A percentile compares a stretch with the other conserved stretches of the same genome.
Conservation (phyloP, 2,888 invertebrate species). For the Ornithoptera alexandrae region DNA sequence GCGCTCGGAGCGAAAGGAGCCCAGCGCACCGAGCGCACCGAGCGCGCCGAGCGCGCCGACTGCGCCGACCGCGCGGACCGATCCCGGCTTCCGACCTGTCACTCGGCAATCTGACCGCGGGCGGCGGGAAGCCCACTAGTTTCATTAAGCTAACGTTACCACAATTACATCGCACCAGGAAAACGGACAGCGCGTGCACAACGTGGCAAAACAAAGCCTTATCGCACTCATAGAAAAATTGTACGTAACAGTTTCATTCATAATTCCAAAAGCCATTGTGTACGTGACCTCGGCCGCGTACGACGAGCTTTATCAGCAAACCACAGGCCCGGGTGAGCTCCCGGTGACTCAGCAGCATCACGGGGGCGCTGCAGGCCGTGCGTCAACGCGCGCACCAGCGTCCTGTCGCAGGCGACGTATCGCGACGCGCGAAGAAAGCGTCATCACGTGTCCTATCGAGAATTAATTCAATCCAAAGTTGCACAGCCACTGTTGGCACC, state of each 20-base stretch:
- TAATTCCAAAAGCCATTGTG: slow-evolving; percentile 37
- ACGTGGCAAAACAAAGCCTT: neutral
- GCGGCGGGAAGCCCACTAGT: neutral
- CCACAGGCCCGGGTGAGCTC: slow-evolving; percentile 41
- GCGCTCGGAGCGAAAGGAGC: slow-evolving; percentile 75
- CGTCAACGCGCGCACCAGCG: slow-evolving; percentile 7
- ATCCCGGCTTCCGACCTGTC: slow-evolving; percentile 55
- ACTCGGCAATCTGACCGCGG: neutral
- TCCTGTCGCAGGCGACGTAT: neutral
- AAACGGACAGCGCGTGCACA: neutral
- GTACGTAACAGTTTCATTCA: slow-evolving; percentile 38
- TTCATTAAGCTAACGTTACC: too few relatives aligned
- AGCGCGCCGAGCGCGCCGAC: too few relatives aligned
- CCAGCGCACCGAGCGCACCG: slow-evolving; percentile 30
- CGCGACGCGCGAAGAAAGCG: too few relatives aligned
- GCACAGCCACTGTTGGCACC: too few relatives aligned
- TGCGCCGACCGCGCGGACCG: neutral
- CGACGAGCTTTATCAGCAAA: slow-evolving; percentile 48
- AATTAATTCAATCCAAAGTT: too few relatives aligned
- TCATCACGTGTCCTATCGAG: too few relatives aligned
- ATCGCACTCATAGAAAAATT: slow-evolving; percentile 30
- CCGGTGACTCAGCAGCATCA: slow-evolving; percentile 47
- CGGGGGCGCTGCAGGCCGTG: slow-evolving; percentile 9
- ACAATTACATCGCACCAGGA: neutral
- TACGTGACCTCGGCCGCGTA: slow-evolving; percentile 63